phyloP scores from a whole-genome alignment of 2,797 vertebrate species.

The Gorsachius magnificus region DNA sequence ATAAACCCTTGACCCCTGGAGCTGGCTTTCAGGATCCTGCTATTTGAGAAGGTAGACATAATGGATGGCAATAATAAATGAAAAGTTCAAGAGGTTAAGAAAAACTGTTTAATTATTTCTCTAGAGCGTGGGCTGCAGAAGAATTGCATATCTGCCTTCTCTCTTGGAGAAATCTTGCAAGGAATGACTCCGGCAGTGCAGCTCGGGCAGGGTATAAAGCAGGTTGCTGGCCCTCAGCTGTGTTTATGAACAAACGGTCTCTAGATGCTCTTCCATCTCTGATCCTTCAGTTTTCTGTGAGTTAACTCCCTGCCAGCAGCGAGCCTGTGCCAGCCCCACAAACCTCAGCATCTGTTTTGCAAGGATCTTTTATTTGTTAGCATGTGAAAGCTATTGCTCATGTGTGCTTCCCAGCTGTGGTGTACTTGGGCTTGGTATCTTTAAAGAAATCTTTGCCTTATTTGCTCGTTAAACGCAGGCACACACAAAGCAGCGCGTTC shows the following conservation, averaged over 20 bases:
- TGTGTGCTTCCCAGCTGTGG: conserved; percentile 75
- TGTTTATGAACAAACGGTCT: conserved; percentile 78
- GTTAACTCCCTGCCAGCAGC: conserved; percentile 69
- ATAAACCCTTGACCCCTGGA: conserved; percentile 81
- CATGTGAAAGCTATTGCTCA: conserved; percentile 76
- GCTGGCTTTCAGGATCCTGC: conserved; percentile 77
- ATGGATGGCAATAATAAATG: conserved; percentile 80
- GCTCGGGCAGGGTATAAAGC: conserved; percentile 53
- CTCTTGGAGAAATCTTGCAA: conserved; percentile 50
- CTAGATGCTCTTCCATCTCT: conserved; percentile 71
- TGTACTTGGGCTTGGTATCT: conserved; percentile 55
- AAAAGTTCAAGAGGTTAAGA: conserved; percentile 80
- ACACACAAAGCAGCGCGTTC: conserved; percentile 9
- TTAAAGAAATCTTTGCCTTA: conserved; percentile 50
- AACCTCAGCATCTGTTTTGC: conserved; percentile 79
- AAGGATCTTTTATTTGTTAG: conserved; percentile 73
- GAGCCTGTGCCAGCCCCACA: conserved; percentile 73
- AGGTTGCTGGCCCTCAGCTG: conserved; percentile 75
- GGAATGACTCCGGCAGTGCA: conserved; percentile 50
- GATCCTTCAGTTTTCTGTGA: conserved; percentile 60
- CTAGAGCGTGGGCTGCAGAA: conserved; percentile 72
- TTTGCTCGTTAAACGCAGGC: conserved; percentile 56
- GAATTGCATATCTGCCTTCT: conserved; percentile 61
- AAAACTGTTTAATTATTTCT: conserved; percentile 87
- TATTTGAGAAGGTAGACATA: conserved; percentile 80